Base-by-base conservation (phyloP, 2,797 vertebrate species). In the Sebastes diploproa region DNA sequence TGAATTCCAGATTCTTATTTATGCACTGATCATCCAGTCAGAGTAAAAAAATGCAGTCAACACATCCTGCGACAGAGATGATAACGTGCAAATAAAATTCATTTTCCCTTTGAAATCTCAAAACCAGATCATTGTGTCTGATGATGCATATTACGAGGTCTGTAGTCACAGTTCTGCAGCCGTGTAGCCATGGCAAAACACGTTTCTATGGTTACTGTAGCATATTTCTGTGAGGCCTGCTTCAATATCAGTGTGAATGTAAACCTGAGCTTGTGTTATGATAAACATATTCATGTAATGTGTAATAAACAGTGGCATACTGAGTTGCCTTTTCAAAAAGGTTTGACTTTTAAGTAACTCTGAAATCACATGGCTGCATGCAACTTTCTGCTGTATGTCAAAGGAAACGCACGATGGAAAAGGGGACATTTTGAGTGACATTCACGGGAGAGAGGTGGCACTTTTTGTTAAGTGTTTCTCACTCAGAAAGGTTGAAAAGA, bases 401-500 rank as follows among this genome's bases (percentile, higher is more conserved):
- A n/a, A 74, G 54, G 55, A 76, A 59, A 50, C 7, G 36, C n/a
- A 18, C 6, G 52, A 10, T 67, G 66, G 34, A 13, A 77, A 71
- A 70, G 27, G 55, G 38, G 52, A 62, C 67, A 14, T 65, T 82
- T 56, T 83, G 80, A 86, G 52, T 77, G 84, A 82, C 25, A 18
- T 13, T 80, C 66, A 30, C 69, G 38, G 61, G 54, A 75, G 54
- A 70, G 71, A 77, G 58, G 52, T 30, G 64, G 36, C 73, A 70
- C 77, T 86, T 89, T 84, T 8, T 20, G 8, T 67, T 50, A 83
- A 89, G 89, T 82, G 86, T 80, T 75, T 64, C 62, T 87, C 83
- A 18, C 72, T 83, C 36, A 7, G 67, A 76, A 78, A 91, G 85
- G 88, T 86, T 80, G 81, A 81, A 89, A 86, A 85, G 73, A 74